Percentiles rank a stretch among this genome's conserved stretches.
These are phyloP conservation scores for Urocynchramus pylzowi DNA, from an alignment of 2,113 vertebrate species.

Conservation along the genomic window DNA sequence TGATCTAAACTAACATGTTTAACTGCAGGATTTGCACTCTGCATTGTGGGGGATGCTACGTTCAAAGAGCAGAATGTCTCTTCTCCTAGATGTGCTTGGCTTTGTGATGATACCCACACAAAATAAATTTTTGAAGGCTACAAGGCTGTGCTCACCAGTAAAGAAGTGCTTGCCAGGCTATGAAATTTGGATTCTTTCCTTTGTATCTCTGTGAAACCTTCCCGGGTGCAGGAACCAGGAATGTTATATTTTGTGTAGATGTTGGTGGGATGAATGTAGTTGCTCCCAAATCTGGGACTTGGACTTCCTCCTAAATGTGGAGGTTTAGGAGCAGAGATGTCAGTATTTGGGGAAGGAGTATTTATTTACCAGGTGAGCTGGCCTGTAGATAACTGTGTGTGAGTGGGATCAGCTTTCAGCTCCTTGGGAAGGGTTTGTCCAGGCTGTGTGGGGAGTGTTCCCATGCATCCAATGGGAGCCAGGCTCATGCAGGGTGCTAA, in stretches of 20 bases:
- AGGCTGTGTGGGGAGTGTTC: not conserved
- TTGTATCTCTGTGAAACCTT: not conserved
- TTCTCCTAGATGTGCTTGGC: not conserved
- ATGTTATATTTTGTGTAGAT: not conserved
- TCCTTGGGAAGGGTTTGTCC: not conserved
- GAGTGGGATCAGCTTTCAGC: not conserved
- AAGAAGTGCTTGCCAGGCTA: not conserved
- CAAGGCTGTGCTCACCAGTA: accelerated
- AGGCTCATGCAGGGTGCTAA: not conserved
- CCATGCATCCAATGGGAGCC: not conserved
- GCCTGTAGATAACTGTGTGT: not conserved
- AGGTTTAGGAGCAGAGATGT: not conserved
- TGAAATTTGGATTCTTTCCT: not conserved
- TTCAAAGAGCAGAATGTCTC: not conserved
- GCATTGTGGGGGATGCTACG: not conserved
- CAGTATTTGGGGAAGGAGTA: not conserved
- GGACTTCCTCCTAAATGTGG: not conserved
- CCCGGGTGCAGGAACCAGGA: not conserved
- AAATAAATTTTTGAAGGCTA: not conserved
- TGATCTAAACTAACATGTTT: not conserved
- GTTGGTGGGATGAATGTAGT: not conserved
- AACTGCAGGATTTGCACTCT: not conserved
- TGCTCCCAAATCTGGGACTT: not conserved
- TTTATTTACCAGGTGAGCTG: not conserved
- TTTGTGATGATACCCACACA: not conserved